Evolutionary conservation across 1,140 invertebrate genomes (phyloP), one percentile per base, ranked within the genome.

Genomic region (Laodelphax striatellus): DNA sequence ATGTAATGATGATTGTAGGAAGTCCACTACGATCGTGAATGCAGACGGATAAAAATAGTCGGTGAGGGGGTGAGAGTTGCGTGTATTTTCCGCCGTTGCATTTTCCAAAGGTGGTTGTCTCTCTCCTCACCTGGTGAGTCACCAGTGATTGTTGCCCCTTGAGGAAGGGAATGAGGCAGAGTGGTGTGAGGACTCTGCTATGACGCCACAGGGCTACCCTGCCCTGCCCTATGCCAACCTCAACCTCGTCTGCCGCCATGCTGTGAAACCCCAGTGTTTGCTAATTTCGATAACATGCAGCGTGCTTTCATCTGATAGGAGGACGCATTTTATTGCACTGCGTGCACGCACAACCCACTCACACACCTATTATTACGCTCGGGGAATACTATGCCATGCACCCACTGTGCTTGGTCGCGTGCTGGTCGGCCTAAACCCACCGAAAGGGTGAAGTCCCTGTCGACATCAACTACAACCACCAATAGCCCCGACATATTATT

Each of bases 201-300:
- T 13, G 34, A 38, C 34, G 34, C 34, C 34, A 38, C 34, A 38
- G 34, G 34, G 34, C 28, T 9, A 9, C 28, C 28, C 4, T 31
- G 28, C 34, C 34, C 34, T 38, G 34, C 34, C 34, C 16, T 10
- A 17, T 14, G 14, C 5, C 6, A 17, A 14, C 46, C 28, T 31
- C 46, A n/a, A 44, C 43, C 43, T 9, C 16, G 46, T 22, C 34
- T 38, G 34, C 34, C 34, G 34, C 34, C 34, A 38, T 38, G 34
- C 34, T 38, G 34, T 8, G 34, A 38, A 38, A 9, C 34, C 34
- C 34, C 34, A 38, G 34, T 50, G 46, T 50, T 50, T 50, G 46
- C 46, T 50, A 50, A 50, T 50, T 50, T 50, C 11, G 46, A 50
- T 50, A 50, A 50, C 46, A 50, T 50, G 46, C 46, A 50, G 46